A percentile compares a stretch with the other conserved stretches of the same genome.
phyloP scores from a whole-genome alignment of 2,888 invertebrate genomes.

The Erebia palarica region DNA sequence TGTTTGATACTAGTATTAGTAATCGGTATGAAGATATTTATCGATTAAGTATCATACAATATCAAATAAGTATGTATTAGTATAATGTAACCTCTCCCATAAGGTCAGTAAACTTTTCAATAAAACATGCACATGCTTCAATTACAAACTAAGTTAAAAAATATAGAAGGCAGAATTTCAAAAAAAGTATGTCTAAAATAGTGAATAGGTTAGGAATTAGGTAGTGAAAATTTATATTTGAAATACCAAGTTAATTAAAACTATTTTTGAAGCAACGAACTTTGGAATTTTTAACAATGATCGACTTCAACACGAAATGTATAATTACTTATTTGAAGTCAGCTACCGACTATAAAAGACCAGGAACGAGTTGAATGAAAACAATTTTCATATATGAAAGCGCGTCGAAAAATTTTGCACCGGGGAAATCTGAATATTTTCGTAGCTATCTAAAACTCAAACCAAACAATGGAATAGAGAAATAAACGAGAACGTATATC shows the following conservation, averaged over 20 bases:
- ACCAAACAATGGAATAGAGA: constrained; percentile 18
- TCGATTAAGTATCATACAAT: not conserved
- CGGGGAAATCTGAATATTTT: constrained; percentile 7
- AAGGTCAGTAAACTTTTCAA: too few species aligned
- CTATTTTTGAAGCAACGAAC: not conserved
- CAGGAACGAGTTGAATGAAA: constrained; percentile 1
- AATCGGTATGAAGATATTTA: not conserved
- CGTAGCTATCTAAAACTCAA: constrained; percentile 6
- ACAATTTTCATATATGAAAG: constrained; percentile 8
- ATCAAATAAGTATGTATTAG: too few species aligned
- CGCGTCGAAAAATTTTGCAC: constrained; percentile 4
- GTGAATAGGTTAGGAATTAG: too few species aligned
- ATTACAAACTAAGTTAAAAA: too few species aligned
- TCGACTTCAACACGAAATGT: not conserved
- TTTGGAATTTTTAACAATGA: not conserved
- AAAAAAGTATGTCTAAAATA: too few species aligned
- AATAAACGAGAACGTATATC: constrained; percentile 34
- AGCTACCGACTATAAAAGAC: not conserved
- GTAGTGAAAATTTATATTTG: too few species aligned
- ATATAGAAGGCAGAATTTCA: too few species aligned
- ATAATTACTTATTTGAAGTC: not conserved
- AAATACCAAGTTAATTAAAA: too few species aligned
- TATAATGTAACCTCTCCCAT: too few species aligned
- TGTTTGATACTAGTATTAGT: not conserved
- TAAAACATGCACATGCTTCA: too few species aligned